phyloP scores from a whole-genome alignment of 1,140 invertebrate species.

The Adoxophyes honmai region DNA sequence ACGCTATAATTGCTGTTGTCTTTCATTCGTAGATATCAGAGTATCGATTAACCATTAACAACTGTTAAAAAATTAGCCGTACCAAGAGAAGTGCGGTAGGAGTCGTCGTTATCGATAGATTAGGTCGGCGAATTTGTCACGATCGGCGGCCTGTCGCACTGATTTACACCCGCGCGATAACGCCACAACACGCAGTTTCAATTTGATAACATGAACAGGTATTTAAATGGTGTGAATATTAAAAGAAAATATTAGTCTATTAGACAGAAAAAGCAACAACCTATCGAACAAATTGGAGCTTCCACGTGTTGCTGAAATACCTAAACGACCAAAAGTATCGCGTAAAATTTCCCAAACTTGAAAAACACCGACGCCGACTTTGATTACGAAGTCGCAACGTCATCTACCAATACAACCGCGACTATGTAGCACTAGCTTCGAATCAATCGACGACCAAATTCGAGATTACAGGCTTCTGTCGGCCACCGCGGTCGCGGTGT shows the following conservation, averaged over 20 bases:
- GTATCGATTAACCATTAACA: slow-evolving; percentile 5
- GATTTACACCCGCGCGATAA: slow-evolving; percentile 58
- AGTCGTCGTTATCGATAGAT: slow-evolving; percentile 51
- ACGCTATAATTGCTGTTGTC: not conserved
- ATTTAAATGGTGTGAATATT: slow-evolving; percentile 11
- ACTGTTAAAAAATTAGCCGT: not conserved
- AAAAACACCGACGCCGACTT: no score
- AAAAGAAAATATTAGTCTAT: not conserved
- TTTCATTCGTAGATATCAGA: not conserved
- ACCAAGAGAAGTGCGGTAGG: not conserved
- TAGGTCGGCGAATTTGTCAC: slow-evolving; percentile 67
- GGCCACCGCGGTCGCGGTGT: slow-evolving; percentile 24
- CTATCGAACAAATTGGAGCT: no score
- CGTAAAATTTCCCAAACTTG: no score
- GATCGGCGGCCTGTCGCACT: slow-evolving; percentile 58
- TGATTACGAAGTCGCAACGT: slow-evolving; percentile 22
- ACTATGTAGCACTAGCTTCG: not conserved
- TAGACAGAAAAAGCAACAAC: no score
- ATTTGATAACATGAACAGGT: not conserved
- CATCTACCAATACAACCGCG: slow-evolving; percentile 22
- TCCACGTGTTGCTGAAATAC: no score
- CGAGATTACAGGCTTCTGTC: not conserved
- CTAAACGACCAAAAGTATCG: no score
- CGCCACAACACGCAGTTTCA: slow-evolving; percentile 14
- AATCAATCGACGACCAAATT: slow-evolving; percentile 9